Base-by-base conservation (phyloP, 2,797 vertebrate species). In the Cichlasoma orientale region DNA sequence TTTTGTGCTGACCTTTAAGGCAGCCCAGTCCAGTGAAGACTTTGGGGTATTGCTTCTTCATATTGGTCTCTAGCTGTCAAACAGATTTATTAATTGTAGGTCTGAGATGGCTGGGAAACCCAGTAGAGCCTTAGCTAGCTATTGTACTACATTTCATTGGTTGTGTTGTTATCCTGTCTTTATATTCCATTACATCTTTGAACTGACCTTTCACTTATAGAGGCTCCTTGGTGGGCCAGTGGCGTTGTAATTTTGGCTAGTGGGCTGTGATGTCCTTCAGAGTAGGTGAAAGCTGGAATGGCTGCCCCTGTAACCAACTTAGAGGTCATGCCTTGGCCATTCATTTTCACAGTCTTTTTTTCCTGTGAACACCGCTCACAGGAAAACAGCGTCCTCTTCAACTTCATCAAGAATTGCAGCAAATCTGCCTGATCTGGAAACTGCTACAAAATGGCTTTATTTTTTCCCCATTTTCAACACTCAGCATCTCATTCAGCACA, bases 401-500 rank as follows among this genome's bases (percentile, higher is more conserved):
- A 16, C 44, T 16, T 47, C 44, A 16, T 3, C 44, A 18, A 47
- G 16, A 16, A 16, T 2, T 18, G 14, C 44, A 14, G 14, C 5
- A 14, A 47, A 14, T 47, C 44, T 47, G 16, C 44, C 16, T 6
- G 14, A 47, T 47, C 18, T 44, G 7, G 52, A 72, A 5, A 56
- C 21, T 4, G 23, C 66, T 41, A 76, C 47, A 59, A 29, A 82
- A 23, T 77, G 69, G 14, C 72, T 68, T 72, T 73, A 2, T 6
- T 23, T 80, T 9, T 72, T 73, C 2, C 2, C 18, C 25, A 57
- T 71, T 68, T 83, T 47, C 71, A 11, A 14, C 4, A 44, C 5
- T 44, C 41, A 16, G 44, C 44, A 16, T 47, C 14, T 5, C 14
- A 3, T 44, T 13, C 13, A 14, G 41, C 14, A 16, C 41, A 44